phyloP scores from a whole-genome alignment of 2,888 invertebrate genomes.

The Axea sp. region DNA sequence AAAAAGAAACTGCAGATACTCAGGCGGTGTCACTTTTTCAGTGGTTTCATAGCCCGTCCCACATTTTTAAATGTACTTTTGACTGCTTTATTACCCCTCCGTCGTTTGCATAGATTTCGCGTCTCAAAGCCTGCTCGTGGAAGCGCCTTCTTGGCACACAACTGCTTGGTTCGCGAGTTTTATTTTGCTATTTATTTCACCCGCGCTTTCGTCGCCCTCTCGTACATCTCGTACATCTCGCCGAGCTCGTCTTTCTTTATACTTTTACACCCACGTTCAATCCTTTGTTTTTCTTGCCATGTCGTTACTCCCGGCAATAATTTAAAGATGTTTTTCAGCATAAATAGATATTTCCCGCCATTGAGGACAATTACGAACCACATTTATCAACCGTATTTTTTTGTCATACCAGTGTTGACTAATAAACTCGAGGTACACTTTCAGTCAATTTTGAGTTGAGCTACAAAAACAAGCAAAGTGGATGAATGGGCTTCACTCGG shows the following conservation, averaged over 20 bases:
- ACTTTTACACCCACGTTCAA: constrained; percentile 42
- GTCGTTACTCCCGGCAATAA: constrained; percentile 37
- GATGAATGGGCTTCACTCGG: too few species aligned
- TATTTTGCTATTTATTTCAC: constrained; percentile 55
- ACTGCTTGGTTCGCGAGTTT: constrained; percentile 43
- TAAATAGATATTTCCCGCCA: constrained; percentile 37
- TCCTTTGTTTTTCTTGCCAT: constrained; percentile 38
- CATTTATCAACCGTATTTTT: not conserved
- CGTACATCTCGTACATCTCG: constrained; percentile 32
- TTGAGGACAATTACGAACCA: constrained; percentile 25
- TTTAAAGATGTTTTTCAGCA: constrained; percentile 33
- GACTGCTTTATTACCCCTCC: constrained; percentile 33
- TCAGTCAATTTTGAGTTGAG: too few species aligned
- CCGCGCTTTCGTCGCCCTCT: constrained; percentile 44
- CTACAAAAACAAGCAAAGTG: too few species aligned
- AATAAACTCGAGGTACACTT: too few species aligned
- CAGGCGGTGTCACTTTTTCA: constrained; percentile 34
- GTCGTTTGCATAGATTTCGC: constrained; percentile 55
- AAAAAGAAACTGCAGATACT: constrained; percentile 12
- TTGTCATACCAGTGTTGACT: too few species aligned
- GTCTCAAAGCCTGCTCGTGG: constrained; percentile 42
- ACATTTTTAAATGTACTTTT: constrained; percentile 42
- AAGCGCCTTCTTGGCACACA: constrained; percentile 44
- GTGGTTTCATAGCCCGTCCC: constrained; percentile 21
- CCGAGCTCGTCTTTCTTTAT: constrained; percentile 37